A percentile compares a stretch with the other conserved stretches of the same genome.
Conservation (phyloP, 2,113 vertebrate species). For the Myotis brandtii region DNA sequence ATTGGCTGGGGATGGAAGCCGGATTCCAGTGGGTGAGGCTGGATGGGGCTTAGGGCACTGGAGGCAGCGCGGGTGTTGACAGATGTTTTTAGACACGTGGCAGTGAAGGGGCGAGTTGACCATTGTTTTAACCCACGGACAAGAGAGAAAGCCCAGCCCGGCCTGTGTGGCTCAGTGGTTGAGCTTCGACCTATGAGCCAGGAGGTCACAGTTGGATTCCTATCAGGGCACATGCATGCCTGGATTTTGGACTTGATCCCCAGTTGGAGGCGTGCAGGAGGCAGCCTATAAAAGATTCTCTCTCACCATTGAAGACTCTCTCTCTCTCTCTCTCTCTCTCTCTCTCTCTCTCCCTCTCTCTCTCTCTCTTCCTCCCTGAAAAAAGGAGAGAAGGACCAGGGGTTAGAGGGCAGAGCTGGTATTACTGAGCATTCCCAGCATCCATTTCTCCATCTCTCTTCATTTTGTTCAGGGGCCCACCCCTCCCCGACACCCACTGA, state of each 20-base stretch:
- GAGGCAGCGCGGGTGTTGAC: background rate
- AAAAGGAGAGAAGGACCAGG: background rate
- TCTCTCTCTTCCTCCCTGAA: too few relatives aligned
- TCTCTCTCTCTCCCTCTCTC: too few relatives aligned
- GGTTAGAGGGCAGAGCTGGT: background rate
- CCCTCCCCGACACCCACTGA: background rate
- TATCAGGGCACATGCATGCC: too few relatives aligned
- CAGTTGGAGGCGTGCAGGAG: too few relatives aligned
- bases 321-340: too few relatives aligned
- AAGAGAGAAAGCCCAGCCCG: background rate
- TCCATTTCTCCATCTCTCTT: background rate
- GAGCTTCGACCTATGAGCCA: too few relatives aligned
- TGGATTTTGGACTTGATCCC: too few relatives aligned
- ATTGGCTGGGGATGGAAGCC: background rate
- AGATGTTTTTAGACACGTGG: background rate
- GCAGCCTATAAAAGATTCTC: too few relatives aligned
- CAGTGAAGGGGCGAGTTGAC: background rate
- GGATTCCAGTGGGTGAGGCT: background rate
- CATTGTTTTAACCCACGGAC: background rate
- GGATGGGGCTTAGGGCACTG: background rate
- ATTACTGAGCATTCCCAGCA: background rate
- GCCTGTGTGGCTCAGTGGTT: too few relatives aligned
- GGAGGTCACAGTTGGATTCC: too few relatives aligned
- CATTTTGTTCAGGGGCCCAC: background rate
- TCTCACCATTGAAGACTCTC: too few relatives aligned